Evolutionary conservation across 2,113 vertebrate species (phyloP).

Genomic region (Sorex fumeus): DNA sequence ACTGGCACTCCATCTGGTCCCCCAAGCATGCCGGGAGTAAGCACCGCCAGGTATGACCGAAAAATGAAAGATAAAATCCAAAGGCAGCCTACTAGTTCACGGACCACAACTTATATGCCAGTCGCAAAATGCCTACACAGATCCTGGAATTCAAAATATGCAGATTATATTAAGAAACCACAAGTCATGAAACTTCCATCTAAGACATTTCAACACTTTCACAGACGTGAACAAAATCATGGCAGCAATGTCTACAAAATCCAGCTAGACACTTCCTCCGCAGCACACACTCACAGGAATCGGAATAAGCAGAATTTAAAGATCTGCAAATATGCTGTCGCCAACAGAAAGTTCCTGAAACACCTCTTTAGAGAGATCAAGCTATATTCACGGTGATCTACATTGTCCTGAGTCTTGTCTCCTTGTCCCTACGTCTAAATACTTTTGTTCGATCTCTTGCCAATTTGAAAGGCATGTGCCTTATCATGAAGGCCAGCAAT

Average conservation of each 20-base stretch:
- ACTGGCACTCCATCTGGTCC: too few species aligned
- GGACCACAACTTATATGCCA: constrained; percentile 65
- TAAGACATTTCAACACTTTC: constrained; percentile 55
- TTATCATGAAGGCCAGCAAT: constrained; percentile 7
- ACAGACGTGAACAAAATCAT: constrained; percentile 52
- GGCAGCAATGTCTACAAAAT: constrained; percentile 38
- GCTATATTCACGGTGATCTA: not conserved
- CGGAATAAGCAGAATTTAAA: not conserved
- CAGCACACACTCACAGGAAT: constrained; percentile 24
- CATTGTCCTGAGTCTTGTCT: not conserved
- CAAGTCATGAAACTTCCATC: constrained; percentile 46
- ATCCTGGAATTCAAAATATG: constrained; percentile 74
- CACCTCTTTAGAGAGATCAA: constrained; percentile 3
- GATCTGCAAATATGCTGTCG: constrained; percentile 2
- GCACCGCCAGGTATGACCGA: too few species aligned
- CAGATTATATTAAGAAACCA: constrained; percentile 70
- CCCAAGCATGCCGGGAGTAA: too few species aligned
- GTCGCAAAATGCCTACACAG: constrained; percentile 62
- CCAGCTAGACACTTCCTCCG: not conserved
- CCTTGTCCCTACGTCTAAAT: not conserved
- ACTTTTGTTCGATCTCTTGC: not conserved
- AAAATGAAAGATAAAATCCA: constrained; percentile 44
- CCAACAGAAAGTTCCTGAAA: not conserved
- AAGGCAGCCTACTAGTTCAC: constrained; percentile 56
- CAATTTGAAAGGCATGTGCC: not conserved